A percentile compares a stretch with the other conserved stretches of the same genome.
These are phyloP conservation scores for Sminthurinus aureus DNA, from an alignment of 2,888 invertebrate genomes.

Conservation along the genomic window DNA sequence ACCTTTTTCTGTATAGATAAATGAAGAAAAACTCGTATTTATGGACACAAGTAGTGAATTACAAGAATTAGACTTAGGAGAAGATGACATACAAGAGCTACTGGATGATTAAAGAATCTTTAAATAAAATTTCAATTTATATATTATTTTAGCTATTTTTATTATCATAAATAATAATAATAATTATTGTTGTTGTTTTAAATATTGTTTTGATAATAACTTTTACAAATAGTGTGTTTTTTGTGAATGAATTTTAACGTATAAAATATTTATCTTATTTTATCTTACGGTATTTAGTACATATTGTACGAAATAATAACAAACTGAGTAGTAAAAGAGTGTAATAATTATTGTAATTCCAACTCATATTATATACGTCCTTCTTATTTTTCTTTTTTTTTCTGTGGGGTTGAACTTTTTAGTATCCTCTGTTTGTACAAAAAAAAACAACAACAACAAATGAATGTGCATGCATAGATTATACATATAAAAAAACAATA, in stretches of 20 bases:
- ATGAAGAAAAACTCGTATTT: conserved; percentile 30
- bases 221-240: not conserved
- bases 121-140: not conserved
- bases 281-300: not conserved
- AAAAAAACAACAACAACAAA: not conserved
- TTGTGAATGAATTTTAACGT: not conserved
- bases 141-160: not conserved
- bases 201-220: not conserved
- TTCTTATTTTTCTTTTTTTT: not conserved
- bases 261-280: no score
- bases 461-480: not conserved
- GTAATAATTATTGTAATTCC: not conserved
- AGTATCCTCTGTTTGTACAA: not conserved
- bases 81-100: conserved; percentile 29
- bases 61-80: conserved; percentile 28
- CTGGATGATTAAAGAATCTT: conserved; percentile 11
- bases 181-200: not conserved
- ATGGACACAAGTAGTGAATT: conserved; percentile 25
- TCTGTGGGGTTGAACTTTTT: not conserved
- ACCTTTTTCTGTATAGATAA: conserved; percentile 1
- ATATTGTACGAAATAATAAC: not conserved
- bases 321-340: not conserved
- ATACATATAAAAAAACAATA: not conserved
- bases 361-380: not conserved
- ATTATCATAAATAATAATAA: not conserved